Conservation (phyloP, 2,113 vertebrate genomes). For the Silurus asotus region DNA sequence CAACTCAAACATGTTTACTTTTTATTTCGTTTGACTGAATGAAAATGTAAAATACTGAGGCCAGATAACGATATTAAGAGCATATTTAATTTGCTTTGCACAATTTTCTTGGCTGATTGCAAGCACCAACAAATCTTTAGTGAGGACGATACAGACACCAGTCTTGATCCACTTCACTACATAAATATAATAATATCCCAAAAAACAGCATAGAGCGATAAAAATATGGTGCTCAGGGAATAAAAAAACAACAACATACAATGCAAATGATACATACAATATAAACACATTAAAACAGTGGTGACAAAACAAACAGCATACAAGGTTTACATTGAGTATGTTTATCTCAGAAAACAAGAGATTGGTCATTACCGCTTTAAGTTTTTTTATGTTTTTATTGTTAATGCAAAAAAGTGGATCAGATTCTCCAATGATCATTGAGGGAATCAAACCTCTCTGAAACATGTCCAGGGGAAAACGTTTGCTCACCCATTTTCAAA, state of each 20-base stretch:
- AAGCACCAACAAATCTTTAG: slow-evolving; percentile 61
- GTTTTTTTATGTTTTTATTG: background rate
- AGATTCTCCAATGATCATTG: slow-evolving; percentile 1
- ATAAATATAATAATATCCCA: slow-evolving; percentile 56
- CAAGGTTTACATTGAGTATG: slow-evolving; percentile 37
- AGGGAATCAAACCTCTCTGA: slow-evolving; percentile 45
- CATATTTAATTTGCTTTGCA: slow-evolving; percentile 69
- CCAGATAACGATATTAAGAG: slow-evolving; percentile 38
- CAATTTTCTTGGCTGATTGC: slow-evolving; percentile 65
- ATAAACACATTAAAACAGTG: slow-evolving; percentile 48
- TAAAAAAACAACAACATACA: slow-evolving; percentile 56
- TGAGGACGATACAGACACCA: slow-evolving; percentile 56
- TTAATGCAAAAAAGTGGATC: slow-evolving; percentile 33
- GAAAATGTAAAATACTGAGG: background rate
- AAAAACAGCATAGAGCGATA: slow-evolving; percentile 54
- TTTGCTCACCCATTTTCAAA: slow-evolving; percentile 29
- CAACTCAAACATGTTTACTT: background rate
- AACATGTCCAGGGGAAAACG: slow-evolving; percentile 44
- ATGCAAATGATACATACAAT: slow-evolving; percentile 59
- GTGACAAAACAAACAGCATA: slow-evolving; percentile 44
- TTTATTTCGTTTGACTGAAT: background rate
- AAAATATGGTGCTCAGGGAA: slow-evolving; percentile 51
- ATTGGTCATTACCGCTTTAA: slow-evolving; percentile 40
- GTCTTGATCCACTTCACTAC: slow-evolving; percentile 58
- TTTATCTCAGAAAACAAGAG: slow-evolving; percentile 21